Conservation (phyloP, 2,113 vertebrate genomes). For the Heterochromis multidens region DNA sequence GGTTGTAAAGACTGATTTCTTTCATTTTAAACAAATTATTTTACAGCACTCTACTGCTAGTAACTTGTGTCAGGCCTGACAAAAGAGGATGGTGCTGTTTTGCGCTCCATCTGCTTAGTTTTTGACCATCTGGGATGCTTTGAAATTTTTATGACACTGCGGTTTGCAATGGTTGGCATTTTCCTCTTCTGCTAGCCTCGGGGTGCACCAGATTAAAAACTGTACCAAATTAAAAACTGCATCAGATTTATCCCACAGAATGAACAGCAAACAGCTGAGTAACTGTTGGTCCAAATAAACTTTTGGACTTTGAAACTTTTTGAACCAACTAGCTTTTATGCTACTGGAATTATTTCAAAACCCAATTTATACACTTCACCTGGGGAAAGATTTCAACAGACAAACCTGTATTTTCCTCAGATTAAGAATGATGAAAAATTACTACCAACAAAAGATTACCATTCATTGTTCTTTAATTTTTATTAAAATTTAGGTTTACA, state of each 20-base stretch:
- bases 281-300: not conserved
- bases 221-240: not conserved
- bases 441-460: not conserved
- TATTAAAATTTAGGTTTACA: not conserved
- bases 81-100: slow-evolving; percentile 10
- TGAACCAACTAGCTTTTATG: not conserved
- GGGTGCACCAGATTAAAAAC: slow-evolving; percentile 9
- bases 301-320: too few relatives aligned
- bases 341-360: not conserved
- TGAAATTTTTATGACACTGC: slow-evolving; percentile 31
- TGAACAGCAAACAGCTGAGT: not conserved
- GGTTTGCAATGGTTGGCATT: slow-evolving; percentile 25
- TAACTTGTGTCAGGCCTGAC: slow-evolving; percentile 7
- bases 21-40: not conserved
- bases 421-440: not conserved
- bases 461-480: not conserved
- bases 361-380: not conserved
- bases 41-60: not conserved
- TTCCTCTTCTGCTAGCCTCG: slow-evolving; percentile 17
- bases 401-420: not conserved
- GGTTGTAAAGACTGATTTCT: not conserved
- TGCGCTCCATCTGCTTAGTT: slow-evolving; percentile 11
- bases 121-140: slow-evolving; percentile 28
- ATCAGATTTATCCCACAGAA: not conserved
- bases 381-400: not conserved